Conservation (phyloP, 92 coral and sea anemone genomes). For the Heliopora coerulea region DNA sequence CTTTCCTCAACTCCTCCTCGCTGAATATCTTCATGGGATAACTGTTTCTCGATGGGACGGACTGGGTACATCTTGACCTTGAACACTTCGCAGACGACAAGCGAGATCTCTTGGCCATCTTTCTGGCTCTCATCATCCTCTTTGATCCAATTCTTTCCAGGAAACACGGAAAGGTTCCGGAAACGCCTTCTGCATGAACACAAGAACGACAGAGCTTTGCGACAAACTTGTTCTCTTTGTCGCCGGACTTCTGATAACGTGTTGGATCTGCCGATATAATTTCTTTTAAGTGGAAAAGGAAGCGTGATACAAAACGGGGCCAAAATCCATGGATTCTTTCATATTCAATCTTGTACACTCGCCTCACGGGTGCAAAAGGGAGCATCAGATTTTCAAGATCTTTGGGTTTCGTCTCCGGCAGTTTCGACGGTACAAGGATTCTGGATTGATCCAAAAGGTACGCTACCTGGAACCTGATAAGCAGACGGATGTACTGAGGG, state of each 20-base stretch:
- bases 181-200: neutral
- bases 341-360: conserved; percentile 33
- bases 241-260: conserved; percentile 28
- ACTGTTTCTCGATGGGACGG: neutral
- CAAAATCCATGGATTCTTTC: conserved; percentile 78
- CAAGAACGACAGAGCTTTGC: conserved; percentile 26
- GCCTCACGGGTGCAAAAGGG: conserved; percentile 75
- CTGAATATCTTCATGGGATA: conserved; percentile 22
- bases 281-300: conserved; percentile 76
- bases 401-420: conserved; percentile 73
- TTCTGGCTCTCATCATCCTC: neutral
- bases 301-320: conserved; percentile 85
- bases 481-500: conserved; percentile 78
- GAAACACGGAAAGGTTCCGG: conserved; percentile 19
- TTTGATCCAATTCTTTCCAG: conserved; percentile 5
- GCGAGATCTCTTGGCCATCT: neutral
- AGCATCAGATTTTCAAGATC: conserved; percentile 58
- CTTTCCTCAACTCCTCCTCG: conserved; percentile 34
- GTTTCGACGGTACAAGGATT: conserved; percentile 87
- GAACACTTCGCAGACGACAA: neutral
- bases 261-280: conserved; percentile 60
- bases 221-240: conserved; percentile 4
- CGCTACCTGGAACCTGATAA: conserved; percentile 89
- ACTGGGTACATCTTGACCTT: neutral
- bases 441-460: conserved; percentile 82